phyloP scores from a whole-genome alignment of 2,113 vertebrate genomes.

The Aix galericulata region DNA sequence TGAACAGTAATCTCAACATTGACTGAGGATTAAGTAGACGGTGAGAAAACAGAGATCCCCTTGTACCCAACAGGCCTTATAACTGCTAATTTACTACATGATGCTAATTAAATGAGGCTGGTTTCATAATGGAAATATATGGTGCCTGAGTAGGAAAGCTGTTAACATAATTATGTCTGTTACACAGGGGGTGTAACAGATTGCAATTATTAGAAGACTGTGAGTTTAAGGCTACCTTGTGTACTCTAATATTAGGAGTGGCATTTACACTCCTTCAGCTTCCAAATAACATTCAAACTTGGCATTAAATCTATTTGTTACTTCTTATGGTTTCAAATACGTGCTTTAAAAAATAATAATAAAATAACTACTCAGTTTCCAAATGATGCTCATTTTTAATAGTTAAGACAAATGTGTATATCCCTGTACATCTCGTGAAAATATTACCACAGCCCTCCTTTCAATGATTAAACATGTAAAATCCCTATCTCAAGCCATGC shows the following conservation, averaged over 20 bases:
- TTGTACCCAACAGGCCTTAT: conserved; percentile 71
- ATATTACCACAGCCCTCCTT: not conserved
- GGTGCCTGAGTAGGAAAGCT: conserved; percentile 69
- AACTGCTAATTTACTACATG: conserved; percentile 79
- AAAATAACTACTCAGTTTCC: conserved; percentile 43
- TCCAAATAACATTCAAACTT: conserved; percentile 23
- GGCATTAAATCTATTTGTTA: conserved; percentile 2
- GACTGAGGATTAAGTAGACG: conserved; percentile 78
- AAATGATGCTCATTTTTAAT: conserved; percentile 38
- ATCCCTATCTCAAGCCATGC: not conserved
- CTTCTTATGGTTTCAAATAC: not conserved
- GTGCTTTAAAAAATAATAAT: not conserved
- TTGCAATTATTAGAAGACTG: conserved; percentile 74
- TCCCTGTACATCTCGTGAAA: conserved; percentile 48
- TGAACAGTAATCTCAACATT: conserved; percentile 69
- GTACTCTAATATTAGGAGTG: conserved; percentile 31
- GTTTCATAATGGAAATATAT: conserved; percentile 77
- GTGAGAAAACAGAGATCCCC: conserved; percentile 75
- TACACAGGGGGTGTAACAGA: conserved; percentile 67
- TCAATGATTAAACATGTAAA: conserved; percentile 8
- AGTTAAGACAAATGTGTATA: not conserved
- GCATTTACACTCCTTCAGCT: conserved; percentile 57
- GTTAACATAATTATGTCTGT: conserved; percentile 79
- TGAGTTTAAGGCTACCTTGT: conserved; percentile 51
- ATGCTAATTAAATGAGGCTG: conserved; percentile 79